Evolutionary conservation across 2,888 invertebrate genomes (phyloP).

Genomic region (Melanostoma scalare): DNA sequence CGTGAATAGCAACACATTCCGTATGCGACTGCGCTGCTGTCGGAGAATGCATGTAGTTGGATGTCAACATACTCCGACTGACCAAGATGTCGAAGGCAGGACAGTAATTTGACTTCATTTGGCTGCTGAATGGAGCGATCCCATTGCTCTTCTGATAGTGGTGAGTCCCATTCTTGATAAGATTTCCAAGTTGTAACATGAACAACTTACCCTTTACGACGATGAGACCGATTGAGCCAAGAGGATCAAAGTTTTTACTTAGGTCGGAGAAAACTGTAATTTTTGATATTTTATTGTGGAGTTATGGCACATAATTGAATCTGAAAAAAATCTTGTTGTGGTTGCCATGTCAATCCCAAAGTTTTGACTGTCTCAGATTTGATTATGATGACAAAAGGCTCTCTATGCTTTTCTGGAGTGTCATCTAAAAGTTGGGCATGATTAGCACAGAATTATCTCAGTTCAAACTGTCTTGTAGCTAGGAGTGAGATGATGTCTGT

Average conservation of each 20-base stretch:
- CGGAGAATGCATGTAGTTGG: slow-evolving; percentile 14
- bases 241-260: slow-evolving; percentile 14
- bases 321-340: slow-evolving; percentile 13
- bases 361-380: slow-evolving; percentile 8
- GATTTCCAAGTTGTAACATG: background rate
- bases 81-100: slow-evolving; percentile 6
- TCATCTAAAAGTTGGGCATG: slow-evolving; percentile 3
- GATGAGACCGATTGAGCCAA: slow-evolving; percentile 9
- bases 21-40: slow-evolving; percentile 1
- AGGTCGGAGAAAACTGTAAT: slow-evolving; percentile 13
- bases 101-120: slow-evolving; percentile 8
- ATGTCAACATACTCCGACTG: background rate
- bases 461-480: too few relatives aligned
- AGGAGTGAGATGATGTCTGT: background rate
- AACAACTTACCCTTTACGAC: too few relatives aligned
- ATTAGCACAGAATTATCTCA: slow-evolving; percentile 1
- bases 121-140: slow-evolving; percentile 5
- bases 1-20: slow-evolving; percentile 4
- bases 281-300: slow-evolving; percentile 1
- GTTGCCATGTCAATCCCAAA: slow-evolving; percentile 17
- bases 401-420: background rate
- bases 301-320: slow-evolving; percentile 18
- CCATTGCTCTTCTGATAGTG: slow-evolving; percentile 9
- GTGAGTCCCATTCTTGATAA: background rate
- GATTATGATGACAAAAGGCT: slow-evolving; percentile 9